Base-by-base conservation (phyloP, 2,113 vertebrate genomes). In the Miniopterus natalensis region DNA sequence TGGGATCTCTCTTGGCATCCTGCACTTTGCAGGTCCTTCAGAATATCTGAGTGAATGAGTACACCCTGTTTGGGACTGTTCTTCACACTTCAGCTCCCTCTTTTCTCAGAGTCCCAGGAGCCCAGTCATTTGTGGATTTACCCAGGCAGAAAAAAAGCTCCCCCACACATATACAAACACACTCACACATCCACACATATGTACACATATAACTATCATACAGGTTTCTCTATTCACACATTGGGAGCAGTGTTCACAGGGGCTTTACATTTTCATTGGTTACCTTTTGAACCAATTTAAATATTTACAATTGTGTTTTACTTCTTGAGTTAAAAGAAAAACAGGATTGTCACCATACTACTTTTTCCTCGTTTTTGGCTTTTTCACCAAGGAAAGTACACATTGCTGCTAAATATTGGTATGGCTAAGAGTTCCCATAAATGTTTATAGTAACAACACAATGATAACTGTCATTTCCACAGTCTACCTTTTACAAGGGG, bases 181-280 rank as follows among this genome's bases (percentile, higher is more conserved):
- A 5, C 23, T 1, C 17, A 29, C 5, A 1, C 29, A 8, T 2
- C 1, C 12, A 2, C 31, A 21, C 36, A 2, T 12, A 8, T 6
- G 0, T 10, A 25, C 40, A 18, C 14, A 1, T 0, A 6, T 1
- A 18, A 9, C n/a, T 31, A 1, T 7, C 25, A 1, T 5, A 6
- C 36, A 17, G 73, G 49, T 63, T 36, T 25, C 25, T 65, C 40
- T 18, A 2, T 3, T 36, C 27, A 8, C 25, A 25, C 27, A 3
- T 14, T 8, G 5, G 68, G 8, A 61, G 23, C 27, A 21, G 29
- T 6, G 13, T 23, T 79, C 5, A 5, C 31, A 17, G 31, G 14
- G 2, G 17, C 42, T 8, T 45, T 18, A 10, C 20, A 0, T 55
- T 79, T 73, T 51, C 77, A 55, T 45, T 66, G 21, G 59, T 36